Conservation (phyloP, 2,797 vertebrate species). For the Gobio occitaniae region DNA sequence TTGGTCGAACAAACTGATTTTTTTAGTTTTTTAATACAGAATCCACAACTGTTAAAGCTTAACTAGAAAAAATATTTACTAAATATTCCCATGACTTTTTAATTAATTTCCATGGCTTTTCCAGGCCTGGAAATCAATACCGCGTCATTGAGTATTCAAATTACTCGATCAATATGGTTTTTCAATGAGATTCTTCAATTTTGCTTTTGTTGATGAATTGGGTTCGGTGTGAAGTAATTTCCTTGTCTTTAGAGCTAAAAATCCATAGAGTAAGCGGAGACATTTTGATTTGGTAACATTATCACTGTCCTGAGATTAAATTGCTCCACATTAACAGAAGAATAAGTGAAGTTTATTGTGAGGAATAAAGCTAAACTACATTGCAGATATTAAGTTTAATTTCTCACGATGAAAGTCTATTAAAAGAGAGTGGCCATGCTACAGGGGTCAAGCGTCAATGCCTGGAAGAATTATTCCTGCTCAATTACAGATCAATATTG, state of each 20-base stretch:
- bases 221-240: not conserved
- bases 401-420: conserved; percentile 17
- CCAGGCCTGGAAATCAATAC: not conserved
- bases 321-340: not conserved
- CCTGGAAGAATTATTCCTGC: conserved; percentile 87
- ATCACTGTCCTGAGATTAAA: not conserved
- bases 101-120: not conserved
- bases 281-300: not conserved
- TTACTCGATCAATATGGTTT: not conserved
- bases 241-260: not conserved
- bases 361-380: conserved; percentile 6
- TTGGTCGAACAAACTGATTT: not conserved
- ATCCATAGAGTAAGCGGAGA: not conserved
- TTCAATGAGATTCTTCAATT: not conserved
- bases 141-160: not conserved
- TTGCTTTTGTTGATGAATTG: not conserved
- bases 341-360: not conserved
- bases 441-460: conserved; percentile 85
- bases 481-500: conserved; percentile 88
- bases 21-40: too few relatives aligned
- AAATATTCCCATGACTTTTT: not conserved
- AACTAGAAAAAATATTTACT: not conserved
- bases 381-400: conserved; percentile 17
- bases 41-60: not conserved
- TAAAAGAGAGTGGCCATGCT: conserved; percentile 65